Evolutionary conservation across 2,888 invertebrate species (phyloP).

Genomic region (Aethes cnicana): DNA sequence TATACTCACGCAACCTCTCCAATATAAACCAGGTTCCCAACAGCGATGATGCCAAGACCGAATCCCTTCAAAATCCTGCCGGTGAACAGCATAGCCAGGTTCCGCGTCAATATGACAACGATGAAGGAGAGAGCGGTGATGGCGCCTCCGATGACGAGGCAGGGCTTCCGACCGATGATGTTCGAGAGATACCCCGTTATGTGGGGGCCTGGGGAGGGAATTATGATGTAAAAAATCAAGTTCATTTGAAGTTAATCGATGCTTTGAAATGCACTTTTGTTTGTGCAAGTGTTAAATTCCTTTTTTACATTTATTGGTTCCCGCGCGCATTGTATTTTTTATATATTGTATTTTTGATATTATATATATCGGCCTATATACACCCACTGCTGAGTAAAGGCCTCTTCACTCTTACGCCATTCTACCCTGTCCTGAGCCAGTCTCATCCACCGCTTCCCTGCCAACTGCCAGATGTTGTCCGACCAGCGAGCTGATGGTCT

Average conservation of each 20-base stretch:
- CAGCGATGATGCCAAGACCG: conserved; percentile 41
- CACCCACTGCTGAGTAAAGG: no score
- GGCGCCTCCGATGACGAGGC: conserved; percentile 42
- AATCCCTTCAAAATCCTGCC: conserved; percentile 45
- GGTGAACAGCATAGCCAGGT: conserved; percentile 42
- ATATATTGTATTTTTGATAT: no score
- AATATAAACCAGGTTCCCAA: conserved; percentile 49
- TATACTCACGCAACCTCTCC: conserved; percentile 54
- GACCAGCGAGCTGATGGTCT: no score
- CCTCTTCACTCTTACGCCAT: no score
- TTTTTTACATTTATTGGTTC: no score
- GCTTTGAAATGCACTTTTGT: no score
- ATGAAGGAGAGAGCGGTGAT: conserved; percentile 39
- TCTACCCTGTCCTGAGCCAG: no score
- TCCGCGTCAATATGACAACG: conserved; percentile 40
- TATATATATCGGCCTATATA: no score
- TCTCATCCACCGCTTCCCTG: no score
- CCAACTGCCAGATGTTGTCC: no score
- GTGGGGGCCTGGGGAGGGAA: conserved; percentile 43
- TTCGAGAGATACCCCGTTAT: conserved; percentile 47
- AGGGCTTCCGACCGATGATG: conserved; percentile 46
- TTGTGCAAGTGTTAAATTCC: no score
- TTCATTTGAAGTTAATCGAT: neutral
- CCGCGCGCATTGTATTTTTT: no score
- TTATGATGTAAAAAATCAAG: neutral